phyloP scores from a whole-genome alignment of 1,140 invertebrate genomes.

The Caenorhabditis inopinata region DNA sequence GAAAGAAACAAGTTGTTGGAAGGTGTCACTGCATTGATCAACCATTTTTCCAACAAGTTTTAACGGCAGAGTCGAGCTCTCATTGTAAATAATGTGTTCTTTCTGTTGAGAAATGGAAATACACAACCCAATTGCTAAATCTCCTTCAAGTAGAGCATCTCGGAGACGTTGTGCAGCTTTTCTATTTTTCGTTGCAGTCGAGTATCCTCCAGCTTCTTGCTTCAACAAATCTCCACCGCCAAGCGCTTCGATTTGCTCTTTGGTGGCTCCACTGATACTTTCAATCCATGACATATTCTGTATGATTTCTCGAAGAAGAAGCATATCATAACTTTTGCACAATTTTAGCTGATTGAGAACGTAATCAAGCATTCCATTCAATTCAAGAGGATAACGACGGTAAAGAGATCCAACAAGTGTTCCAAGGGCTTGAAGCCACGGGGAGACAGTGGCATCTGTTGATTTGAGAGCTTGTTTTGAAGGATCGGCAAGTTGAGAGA shows the following conservation, averaged over 20 bases:
- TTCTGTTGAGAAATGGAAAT: slow-evolving; percentile 86
- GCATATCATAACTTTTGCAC: slow-evolving; percentile 75
- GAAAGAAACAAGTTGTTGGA: slow-evolving; percentile 96
- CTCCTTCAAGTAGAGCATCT: slow-evolving; percentile 86
- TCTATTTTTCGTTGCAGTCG: slow-evolving; percentile 91
- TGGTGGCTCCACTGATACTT: slow-evolving; percentile 83
- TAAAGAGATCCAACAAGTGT: slow-evolving; percentile 86
- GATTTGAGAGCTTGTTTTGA: slow-evolving; percentile 78
- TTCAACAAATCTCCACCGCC: slow-evolving; percentile 89
- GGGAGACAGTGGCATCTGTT: slow-evolving; percentile 87
- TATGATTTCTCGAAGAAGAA: slow-evolving; percentile 94
- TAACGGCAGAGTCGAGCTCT: slow-evolving; percentile 82
- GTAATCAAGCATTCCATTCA: slow-evolving; percentile 90
- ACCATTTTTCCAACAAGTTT: slow-evolving; percentile 75
- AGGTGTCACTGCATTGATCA: slow-evolving; percentile 86
- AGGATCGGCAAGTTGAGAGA: slow-evolving; percentile 80
- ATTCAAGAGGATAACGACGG: slow-evolving; percentile 94
- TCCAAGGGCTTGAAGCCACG: slow-evolving; percentile 89
- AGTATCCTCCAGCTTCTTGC: slow-evolving; percentile 93
- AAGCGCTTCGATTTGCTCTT: slow-evolving; percentile 92
- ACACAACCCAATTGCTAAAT: slow-evolving; percentile 87
- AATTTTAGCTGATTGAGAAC: slow-evolving; percentile 94
- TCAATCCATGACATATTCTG: slow-evolving; percentile 99
- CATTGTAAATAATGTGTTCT: slow-evolving; percentile 84
- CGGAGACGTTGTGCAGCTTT: slow-evolving; percentile 92